Evolutionary conservation across 2,888 invertebrate genomes (phyloP), one percentile per base, ranked within the genome.

Genomic region (Onchidella celtica): DNA sequence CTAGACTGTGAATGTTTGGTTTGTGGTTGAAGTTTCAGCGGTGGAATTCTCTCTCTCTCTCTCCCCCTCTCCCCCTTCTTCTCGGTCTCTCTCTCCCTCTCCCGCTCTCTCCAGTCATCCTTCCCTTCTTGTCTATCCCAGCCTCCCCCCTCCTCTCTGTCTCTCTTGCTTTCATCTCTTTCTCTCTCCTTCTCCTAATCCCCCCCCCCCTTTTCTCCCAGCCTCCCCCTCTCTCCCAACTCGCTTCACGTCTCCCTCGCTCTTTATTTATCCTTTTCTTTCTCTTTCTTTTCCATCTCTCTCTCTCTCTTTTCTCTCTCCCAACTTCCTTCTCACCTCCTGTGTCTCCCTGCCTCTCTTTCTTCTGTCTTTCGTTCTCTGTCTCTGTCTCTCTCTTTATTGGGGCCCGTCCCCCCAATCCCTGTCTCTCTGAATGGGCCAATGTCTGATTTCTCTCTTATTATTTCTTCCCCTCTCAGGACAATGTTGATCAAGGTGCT

Each of bases 281-380:
- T 32, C n/a, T 74, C 14, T 74, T 4, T 34, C n/a, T 36, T 21
- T 74, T 21, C 32, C 38, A 32, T 32, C 17, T 75, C 17, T 38
- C 65, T n/a, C 29, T 34, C 34, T 68, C n/a, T 36, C 32, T 34
- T 57, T 36, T 29, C 27, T 59, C 29, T 36, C 55, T 57, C 36
- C n/a, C 38, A 70, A 36, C 24, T 27, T 36, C 29, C 36, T 55
- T 36, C 29, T 34, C 40, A 14, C 21, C 34, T 36, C n/a, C 40
- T 66, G 27, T 59, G 29, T 32, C 34, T 32, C 4, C 9, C 69
- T 34, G 29, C 34, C 65, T 34, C 55, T 61, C 36, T 24, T 69
- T 61, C 29, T 38, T 78, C 77, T 75, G 14, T 32, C 59, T 65
- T 40, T 65, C 36, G 24, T 38, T 76, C 76, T 76, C 38, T 36